Base-by-base conservation (phyloP, 2,888 invertebrate species). In the Entomobrya multifasciata region DNA sequence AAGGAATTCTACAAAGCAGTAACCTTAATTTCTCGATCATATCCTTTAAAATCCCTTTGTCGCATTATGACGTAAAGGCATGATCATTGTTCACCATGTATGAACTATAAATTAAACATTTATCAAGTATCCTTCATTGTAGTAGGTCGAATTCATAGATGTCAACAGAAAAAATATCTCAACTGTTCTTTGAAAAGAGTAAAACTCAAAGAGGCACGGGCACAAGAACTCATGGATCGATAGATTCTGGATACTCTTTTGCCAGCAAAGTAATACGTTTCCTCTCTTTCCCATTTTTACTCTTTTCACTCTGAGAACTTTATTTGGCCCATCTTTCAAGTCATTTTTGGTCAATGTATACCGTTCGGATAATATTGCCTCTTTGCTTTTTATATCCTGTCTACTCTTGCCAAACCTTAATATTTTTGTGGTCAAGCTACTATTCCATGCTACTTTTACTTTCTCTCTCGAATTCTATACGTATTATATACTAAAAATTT, bases 201-300 rank as follows among this genome's bases (percentile, higher is more conserved):
- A 52, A 44, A 65, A 44, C 41, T 62, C 20, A 67, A 44, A 67
- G 41, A 15, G 41, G 2, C 8, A 4, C 25, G 22, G 27, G 44
- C 5, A 2, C 20, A 15, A 60, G 44, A 65, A 13, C 65, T 41
- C 13, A 36, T 83, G 82, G 87, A 87, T 89, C 89, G 89, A 89
- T 87, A 87, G 81, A 84, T 88, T 87, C 84, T 36, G 36, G 86
- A 89, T 89, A 86, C 81, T 83, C 72, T 62, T 13, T 67, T 67
- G 52, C 20, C 65, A 74, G 49, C 22, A 55, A 55, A 25, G 36
- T 20, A 67, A 15, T 36, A 11, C 20, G 27, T 74, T 44, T 65
- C 20, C 20, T n/a, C 55, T 20, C 10, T 20, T n/a, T 17, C 36
- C 36, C 30, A 1, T 30, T 36, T 17, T 62, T 60, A 2, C 52